Evolutionary conservation across 2,113 vertebrate species (phyloP).

Genomic region (Polypterus bichir): DNA sequence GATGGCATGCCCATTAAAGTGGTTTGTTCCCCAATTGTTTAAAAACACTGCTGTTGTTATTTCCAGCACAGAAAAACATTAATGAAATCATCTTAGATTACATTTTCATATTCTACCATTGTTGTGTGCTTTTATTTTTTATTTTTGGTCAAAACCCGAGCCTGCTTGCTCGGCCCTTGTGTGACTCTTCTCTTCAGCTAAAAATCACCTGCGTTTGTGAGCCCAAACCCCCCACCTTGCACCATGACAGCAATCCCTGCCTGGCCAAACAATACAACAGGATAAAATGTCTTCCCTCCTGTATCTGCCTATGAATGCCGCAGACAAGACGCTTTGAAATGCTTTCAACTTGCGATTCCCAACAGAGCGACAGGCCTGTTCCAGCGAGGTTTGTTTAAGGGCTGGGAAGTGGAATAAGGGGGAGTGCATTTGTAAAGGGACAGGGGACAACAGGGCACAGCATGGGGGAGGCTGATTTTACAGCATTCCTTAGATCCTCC

Average conservation of each 20-base stretch:
- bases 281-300: constrained; percentile 3
- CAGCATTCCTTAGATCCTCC: constrained; percentile 19
- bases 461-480: constrained; percentile 21
- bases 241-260: not conserved
- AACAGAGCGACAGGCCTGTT: constrained; percentile 17
- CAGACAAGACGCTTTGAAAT: constrained; percentile 1
- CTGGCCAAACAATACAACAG: not conserved
- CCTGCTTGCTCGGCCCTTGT: too few species aligned
- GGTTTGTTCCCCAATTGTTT: too few species aligned
- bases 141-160: too few species aligned
- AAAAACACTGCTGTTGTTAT: too few species aligned
- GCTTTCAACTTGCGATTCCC: constrained; percentile 17
- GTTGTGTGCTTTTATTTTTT: too few species aligned
- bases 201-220: not conserved
- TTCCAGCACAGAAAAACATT: too few species aligned
- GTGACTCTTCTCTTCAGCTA: not conserved
- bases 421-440: constrained; percentile 25
- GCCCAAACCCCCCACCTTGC: not conserved
- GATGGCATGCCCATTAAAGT: too few species aligned
- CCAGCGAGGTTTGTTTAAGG: constrained; percentile 16
- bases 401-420: constrained; percentile 26
- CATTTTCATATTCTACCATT: too few species aligned
- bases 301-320: constrained; percentile 7
- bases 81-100: too few species aligned
- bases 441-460: constrained; percentile 22